Conservation (phyloP, 2,888 invertebrate genomes). For the Drosophila siamana region DNA sequence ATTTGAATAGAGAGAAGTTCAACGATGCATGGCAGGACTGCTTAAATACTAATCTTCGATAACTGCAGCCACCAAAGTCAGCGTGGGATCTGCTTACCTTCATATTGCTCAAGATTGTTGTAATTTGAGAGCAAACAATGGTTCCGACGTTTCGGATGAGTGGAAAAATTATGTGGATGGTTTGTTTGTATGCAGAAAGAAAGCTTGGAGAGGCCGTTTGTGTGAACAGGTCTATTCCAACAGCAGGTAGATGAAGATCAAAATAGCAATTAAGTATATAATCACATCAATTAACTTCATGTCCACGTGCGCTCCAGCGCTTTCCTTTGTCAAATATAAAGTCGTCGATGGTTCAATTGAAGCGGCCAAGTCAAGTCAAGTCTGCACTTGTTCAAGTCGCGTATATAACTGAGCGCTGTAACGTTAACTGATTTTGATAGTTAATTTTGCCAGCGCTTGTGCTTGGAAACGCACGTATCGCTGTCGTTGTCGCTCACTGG, state of each 20-base stretch:
- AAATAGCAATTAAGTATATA: constrained; percentile 82
- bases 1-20: constrained; percentile 11
- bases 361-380: constrained; percentile 38
- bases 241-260: constrained; percentile 82
- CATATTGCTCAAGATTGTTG: constrained; percentile 45
- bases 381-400: constrained; percentile 73
- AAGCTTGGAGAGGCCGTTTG: constrained; percentile 1
- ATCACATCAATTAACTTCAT: constrained; percentile 84
- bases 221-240: constrained; percentile 63
- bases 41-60: constrained; percentile 39
- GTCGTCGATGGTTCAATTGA: constrained; percentile 26
- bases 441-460: constrained; percentile 26
- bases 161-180: neutral
- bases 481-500: constrained; percentile 47
- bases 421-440: constrained; percentile 26
- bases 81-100: constrained; percentile 61
- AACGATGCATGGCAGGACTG: neutral
- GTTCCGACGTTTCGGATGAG: neutral
- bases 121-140: neutral
- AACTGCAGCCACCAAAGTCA: constrained; percentile 54
- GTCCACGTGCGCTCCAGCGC: constrained; percentile 74
- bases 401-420: constrained; percentile 65
- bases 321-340: constrained; percentile 56
- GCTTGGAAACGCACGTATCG: constrained; percentile 54
- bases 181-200: constrained; percentile 10